phyloP scores from a whole-genome alignment of 2,888 invertebrate species.

The Linyphia triangularis region DNA sequence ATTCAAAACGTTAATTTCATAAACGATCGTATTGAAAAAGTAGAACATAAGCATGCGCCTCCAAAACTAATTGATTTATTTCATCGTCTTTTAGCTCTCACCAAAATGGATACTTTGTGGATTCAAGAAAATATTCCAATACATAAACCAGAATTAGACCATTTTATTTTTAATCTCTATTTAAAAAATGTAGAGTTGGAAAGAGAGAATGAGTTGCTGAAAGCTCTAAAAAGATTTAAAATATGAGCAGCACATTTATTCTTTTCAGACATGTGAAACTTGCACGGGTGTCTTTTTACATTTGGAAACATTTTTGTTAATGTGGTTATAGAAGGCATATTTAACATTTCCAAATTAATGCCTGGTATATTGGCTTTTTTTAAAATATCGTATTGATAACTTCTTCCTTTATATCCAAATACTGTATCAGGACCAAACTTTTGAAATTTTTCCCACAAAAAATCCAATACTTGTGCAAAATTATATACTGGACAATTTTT shows the following conservation, averaged over 20 bases:
- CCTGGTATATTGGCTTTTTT: not conserved
- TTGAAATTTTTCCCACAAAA: not conserved
- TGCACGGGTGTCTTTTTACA: not conserved
- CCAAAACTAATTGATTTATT: conserved; percentile 31
- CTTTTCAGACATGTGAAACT: not conserved
- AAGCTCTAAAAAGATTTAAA: not conserved
- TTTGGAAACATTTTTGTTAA: not conserved
- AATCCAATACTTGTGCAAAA: not conserved
- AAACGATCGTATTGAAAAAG: conserved; percentile 19
- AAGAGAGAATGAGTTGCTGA: not conserved
- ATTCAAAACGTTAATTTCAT: conserved; percentile 24
- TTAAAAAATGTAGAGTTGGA: conserved; percentile 14
- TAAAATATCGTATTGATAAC: conserved; percentile 3
- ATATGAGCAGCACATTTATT: conserved; percentile 10
- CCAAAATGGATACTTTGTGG: conserved; percentile 16
- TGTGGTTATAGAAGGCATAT: not conserved
- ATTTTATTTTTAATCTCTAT: not conserved
- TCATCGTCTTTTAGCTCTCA: not conserved
- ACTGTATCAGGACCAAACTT: not conserved
- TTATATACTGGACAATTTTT: not conserved
- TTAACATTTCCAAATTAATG: not conserved
- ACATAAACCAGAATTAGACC: not conserved
- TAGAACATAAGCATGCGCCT: not conserved
- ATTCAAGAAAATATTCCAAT: not conserved
- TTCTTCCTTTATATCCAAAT: not conserved